phyloP scores from a whole-genome alignment of 2,888 invertebrate species.

The Diarsia rubi region DNA sequence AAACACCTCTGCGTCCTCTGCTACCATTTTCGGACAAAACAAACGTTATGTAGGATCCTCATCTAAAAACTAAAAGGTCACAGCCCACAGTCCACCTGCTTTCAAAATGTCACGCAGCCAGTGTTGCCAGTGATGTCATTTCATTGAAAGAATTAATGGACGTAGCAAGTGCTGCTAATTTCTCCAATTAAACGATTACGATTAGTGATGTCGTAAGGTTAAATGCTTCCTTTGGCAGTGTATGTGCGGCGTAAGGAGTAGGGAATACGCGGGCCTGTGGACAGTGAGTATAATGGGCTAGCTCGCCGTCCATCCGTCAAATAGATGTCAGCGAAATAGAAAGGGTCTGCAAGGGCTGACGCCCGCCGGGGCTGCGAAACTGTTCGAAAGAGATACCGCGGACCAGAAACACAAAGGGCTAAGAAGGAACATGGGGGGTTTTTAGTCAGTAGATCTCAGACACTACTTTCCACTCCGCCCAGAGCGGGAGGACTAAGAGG shows the following conservation, averaged over 20 bases:
- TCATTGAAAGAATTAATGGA: slow-evolving; percentile 18
- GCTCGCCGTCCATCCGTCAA: no score
- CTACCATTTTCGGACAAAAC: neutral
- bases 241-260: neutral
- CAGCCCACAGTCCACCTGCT: slow-evolving; percentile 34
- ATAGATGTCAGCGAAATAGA: no score
- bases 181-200: slow-evolving; percentile 63
- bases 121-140: slow-evolving; percentile 50
- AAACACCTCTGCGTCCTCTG: neutral
- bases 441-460: no score
- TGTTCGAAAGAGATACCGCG: no score
- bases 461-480: no score
- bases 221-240: slow-evolving; percentile 56
- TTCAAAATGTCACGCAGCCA: slow-evolving; percentile 29
- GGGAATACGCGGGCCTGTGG: no score
- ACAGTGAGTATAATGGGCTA: no score
- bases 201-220: slow-evolving; percentile 61
- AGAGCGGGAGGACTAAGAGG: no score
- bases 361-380: no score
- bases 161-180: slow-evolving; percentile 55
- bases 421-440: no score
- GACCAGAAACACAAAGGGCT: no score
- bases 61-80: slow-evolving; percentile 23
- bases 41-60: neutral
- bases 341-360: no score